A percentile compares a stretch with the other conserved stretches of the same genome.
phyloP scores from a whole-genome alignment of 2,888 invertebrate genomes.

The Erebia palarica region DNA sequence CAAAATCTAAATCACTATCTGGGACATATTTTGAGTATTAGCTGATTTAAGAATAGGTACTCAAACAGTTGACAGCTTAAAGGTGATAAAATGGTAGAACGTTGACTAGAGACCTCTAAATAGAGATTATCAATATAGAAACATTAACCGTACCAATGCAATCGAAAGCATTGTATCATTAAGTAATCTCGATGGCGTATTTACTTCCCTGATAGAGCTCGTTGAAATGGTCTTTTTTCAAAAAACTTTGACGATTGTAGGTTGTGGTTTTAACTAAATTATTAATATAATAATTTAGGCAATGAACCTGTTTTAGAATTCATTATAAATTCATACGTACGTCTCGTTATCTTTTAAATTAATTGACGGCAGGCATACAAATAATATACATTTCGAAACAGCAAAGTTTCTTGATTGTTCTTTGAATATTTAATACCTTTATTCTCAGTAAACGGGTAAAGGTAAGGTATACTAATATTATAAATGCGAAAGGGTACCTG shows the following conservation, averaged over 20 bases:
- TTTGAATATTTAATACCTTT: constrained; percentile 1
- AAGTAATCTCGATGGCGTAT: not conserved
- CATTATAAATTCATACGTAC: not conserved
- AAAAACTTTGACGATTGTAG: not conserved
- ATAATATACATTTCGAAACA: constrained; percentile 3
- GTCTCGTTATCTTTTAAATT: not conserved
- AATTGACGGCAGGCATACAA: not conserved
- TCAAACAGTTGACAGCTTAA: not conserved
- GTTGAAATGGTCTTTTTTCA: not conserved
- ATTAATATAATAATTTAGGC: not conserved
- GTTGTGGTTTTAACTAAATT: too few relatives aligned
- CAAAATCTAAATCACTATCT: too few relatives aligned
- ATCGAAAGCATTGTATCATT: not conserved
- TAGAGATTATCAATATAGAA: not conserved
- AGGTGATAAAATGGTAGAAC: not conserved
- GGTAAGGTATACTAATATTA: too few relatives aligned
- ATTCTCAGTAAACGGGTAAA: not conserved
- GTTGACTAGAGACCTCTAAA: not conserved
- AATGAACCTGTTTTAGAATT: not conserved
- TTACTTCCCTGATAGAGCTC: not conserved
- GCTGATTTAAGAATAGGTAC: too few relatives aligned
- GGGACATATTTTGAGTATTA: too few relatives aligned
- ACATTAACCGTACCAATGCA: not conserved
- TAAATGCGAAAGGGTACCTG: too few relatives aligned
- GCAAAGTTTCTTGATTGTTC: constrained; percentile 2